Evolutionary conservation across 2,113 vertebrate species (phyloP).

Genomic region (Salvelinus alpinus): DNA sequence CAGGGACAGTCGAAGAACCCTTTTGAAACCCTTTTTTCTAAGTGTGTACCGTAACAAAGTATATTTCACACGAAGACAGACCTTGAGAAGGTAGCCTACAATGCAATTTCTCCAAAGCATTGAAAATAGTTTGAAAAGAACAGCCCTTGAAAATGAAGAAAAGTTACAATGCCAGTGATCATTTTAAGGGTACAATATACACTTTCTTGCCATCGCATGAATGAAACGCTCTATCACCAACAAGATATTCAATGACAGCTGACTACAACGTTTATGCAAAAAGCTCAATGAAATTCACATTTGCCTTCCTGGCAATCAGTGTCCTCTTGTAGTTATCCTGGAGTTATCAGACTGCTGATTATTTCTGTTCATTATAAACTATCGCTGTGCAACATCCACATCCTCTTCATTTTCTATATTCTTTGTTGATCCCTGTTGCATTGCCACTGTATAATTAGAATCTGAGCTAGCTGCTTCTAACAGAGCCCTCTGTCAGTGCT

Average conservation of each 20-base stretch:
- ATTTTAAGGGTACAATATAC: not conserved
- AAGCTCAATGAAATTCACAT: slow-evolving; percentile 12
- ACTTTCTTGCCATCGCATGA: not conserved
- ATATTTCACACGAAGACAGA: not conserved
- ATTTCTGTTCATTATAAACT: not conserved
- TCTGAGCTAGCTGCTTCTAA: not conserved
- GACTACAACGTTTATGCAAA: not conserved
- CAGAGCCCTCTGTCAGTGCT: slow-evolving; percentile 10
- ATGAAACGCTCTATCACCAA: not conserved
- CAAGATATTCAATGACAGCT: not conserved
- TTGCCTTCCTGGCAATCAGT: slow-evolving; percentile 3
- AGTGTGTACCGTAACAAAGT: not conserved
- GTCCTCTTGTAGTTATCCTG: not conserved
- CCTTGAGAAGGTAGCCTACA: not conserved
- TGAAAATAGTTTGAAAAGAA: not conserved
- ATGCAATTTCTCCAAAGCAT: not conserved
- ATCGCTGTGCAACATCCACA: slow-evolving; percentile 19
- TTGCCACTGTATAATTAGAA: slow-evolving; percentile 9
- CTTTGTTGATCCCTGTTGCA: slow-evolving; percentile 4
- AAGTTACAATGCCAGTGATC: not conserved
- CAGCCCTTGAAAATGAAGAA: not conserved
- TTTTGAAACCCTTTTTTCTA: too few relatives aligned
- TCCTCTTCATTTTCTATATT: slow-evolving; percentile 8
- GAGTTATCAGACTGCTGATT: slow-evolving; percentile 8
- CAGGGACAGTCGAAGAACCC: too few relatives aligned